A percentile compares a stretch with the other conserved stretches of the same genome.
phyloP scores from a whole-genome alignment of 2,888 invertebrate species.

The Thereva nobilitata region DNA sequence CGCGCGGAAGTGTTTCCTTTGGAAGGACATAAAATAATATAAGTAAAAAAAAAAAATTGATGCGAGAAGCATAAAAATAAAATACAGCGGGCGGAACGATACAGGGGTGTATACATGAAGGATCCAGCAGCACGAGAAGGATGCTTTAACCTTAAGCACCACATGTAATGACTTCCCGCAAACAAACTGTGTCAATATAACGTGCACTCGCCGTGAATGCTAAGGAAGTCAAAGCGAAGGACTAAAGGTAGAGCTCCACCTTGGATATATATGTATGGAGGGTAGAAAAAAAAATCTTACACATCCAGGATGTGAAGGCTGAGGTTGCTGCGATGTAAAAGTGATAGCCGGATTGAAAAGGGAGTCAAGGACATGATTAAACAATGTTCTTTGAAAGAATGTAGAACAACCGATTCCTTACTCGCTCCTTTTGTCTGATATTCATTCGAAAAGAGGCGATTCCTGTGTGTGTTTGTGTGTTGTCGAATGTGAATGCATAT shows the following conservation, averaged over 20 bases:
- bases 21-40: background rate
- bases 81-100: background rate
- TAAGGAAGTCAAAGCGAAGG: slow-evolving; percentile 20
- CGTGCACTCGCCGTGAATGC: slow-evolving; percentile 28
- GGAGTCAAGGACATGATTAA: slow-evolving; percentile 20
- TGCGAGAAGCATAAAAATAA: slow-evolving; percentile 20
- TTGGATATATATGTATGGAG: background rate
- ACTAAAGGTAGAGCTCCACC: slow-evolving; percentile 18
- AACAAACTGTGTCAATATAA: slow-evolving; percentile 40
- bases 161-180: slow-evolving; percentile 39
- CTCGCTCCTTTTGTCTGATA: background rate
- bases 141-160: slow-evolving; percentile 37
- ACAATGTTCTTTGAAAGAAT: background rate
- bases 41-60: slow-evolving; percentile 15
- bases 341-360: background rate
- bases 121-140: slow-evolving; percentile 22
- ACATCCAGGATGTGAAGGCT: too few relatives aligned
- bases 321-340: background rate
- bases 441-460: too few relatives aligned
- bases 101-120: background rate
- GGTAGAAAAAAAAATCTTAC: background rate
- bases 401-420: slow-evolving; percentile 4
- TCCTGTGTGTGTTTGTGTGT: too few relatives aligned
- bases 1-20: too few relatives aligned
- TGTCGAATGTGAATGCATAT: too few relatives aligned